Conservation (phyloP, 2,113 vertebrate species). For the Microtus ochrogaster region DNA sequence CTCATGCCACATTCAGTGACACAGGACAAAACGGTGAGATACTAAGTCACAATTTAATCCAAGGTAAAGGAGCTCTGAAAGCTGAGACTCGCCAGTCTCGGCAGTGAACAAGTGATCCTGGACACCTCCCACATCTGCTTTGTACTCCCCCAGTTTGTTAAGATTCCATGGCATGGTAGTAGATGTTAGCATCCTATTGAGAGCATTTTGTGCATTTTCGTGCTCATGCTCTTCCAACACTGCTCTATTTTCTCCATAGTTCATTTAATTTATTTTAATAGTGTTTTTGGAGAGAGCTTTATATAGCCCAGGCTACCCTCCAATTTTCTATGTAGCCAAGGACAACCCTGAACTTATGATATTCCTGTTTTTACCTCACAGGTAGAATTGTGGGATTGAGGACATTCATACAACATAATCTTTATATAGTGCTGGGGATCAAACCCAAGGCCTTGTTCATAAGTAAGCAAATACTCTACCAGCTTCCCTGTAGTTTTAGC, state of each 20-base stretch:
- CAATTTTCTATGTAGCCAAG: background rate
- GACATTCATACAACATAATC: no score
- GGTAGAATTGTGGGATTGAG: background rate
- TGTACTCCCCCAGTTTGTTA: background rate
- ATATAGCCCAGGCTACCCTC: background rate
- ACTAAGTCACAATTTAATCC: background rate
- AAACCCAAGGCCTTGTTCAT: background rate
- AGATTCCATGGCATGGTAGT: background rate
- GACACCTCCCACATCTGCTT: background rate
- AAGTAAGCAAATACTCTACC: background rate
- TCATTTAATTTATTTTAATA: background rate
- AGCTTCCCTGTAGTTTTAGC: no score
- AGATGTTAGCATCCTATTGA: background rate
- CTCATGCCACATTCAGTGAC: background rate
- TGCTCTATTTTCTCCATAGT: background rate
- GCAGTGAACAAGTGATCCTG: background rate
- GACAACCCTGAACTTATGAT: background rate
- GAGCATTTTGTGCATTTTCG: background rate
- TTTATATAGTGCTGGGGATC: background rate
- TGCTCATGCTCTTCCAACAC: background rate
- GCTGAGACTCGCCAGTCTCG: background rate
- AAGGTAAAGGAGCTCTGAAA: background rate
- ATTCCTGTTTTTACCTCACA: background rate
- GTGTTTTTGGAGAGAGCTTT: background rate
- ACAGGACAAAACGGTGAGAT: background rate